phyloP scores from a whole-genome alignment of 2,888 invertebrate genomes.

The Mellilla xanthometata region DNA sequence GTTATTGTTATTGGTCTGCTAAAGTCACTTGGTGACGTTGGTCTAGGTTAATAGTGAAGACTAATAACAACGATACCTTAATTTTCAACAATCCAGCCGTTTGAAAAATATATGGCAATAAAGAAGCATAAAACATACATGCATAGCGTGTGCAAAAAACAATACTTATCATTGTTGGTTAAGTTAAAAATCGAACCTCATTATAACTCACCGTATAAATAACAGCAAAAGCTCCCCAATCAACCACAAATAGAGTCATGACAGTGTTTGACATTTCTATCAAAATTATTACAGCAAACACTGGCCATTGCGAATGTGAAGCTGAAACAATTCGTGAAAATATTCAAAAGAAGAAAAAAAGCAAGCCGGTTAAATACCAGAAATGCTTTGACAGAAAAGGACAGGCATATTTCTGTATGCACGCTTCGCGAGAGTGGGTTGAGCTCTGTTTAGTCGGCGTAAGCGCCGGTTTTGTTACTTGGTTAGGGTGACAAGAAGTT shows the following conservation, averaged over 20 bases:
- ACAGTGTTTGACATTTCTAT: constrained; percentile 20
- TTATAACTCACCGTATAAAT: background rate
- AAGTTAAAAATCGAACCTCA: too few relatives aligned
- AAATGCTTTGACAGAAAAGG: constrained; percentile 57
- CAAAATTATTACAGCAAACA: constrained; percentile 11
- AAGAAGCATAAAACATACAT: too few relatives aligned
- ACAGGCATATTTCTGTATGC: constrained; percentile 58
- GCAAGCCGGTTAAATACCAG: constrained; percentile 40
- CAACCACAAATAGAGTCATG: constrained; percentile 3
- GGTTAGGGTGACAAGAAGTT: constrained; percentile 67
- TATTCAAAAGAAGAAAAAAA: constrained; percentile 41
- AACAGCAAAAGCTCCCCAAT: constrained; percentile 2
- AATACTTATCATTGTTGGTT: too few relatives aligned
- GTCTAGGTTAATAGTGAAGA: too few relatives aligned
- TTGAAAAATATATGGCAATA: too few relatives aligned
- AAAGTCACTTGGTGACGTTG: too few relatives aligned
- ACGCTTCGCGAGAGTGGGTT: constrained; percentile 57
- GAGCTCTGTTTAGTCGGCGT: constrained; percentile 68
- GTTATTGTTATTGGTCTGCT: too few relatives aligned
- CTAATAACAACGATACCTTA: too few relatives aligned
- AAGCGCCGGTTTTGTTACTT: constrained; percentile 66
- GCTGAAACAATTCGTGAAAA: constrained; percentile 34
- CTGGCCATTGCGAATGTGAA: constrained; percentile 31
- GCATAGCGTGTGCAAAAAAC: too few relatives aligned
- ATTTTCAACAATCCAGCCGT: too few relatives aligned